Conservation (phyloP, 2,888 invertebrate genomes). For the Aspidiotus rigidus region DNA sequence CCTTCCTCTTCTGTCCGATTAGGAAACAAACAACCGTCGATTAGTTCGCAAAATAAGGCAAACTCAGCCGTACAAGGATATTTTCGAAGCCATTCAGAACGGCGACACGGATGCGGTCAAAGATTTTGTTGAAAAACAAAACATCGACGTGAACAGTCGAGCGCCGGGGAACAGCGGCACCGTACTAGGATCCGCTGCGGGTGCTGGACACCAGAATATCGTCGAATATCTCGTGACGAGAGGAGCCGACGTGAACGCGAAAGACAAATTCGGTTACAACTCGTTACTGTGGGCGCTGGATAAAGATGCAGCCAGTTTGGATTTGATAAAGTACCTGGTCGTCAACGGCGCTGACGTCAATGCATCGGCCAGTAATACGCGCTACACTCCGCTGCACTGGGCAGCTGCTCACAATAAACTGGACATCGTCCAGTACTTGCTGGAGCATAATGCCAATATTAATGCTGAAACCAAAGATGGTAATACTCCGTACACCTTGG, state of each 20-base stretch:
- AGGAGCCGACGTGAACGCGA: background rate
- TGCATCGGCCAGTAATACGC: background rate
- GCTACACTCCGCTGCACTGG: constrained; percentile 11
- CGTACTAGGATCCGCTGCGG: background rate
- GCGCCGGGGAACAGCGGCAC: background rate
- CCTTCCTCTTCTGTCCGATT: too few relatives aligned
- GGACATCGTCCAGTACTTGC: background rate
- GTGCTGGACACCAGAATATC: background rate
- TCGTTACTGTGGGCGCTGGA: background rate
- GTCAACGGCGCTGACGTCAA: background rate
- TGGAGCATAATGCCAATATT: background rate
- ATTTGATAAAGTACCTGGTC: constrained; percentile 1
- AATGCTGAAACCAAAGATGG: background rate
- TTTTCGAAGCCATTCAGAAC: background rate
- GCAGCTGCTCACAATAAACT: background rate
- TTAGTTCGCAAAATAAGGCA: too few relatives aligned
- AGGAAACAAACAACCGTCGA: too few relatives aligned
- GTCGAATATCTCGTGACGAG: background rate
- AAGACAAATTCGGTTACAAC: constrained; percentile 1
- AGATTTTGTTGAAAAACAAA: background rate
- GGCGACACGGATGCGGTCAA: background rate
- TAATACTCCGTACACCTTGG: background rate
- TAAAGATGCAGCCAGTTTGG: background rate
- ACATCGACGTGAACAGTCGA: background rate
- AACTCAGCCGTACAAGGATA: background rate